phyloP scores from a whole-genome alignment of 2,113 vertebrate species.

The Accipiter cooperii region DNA sequence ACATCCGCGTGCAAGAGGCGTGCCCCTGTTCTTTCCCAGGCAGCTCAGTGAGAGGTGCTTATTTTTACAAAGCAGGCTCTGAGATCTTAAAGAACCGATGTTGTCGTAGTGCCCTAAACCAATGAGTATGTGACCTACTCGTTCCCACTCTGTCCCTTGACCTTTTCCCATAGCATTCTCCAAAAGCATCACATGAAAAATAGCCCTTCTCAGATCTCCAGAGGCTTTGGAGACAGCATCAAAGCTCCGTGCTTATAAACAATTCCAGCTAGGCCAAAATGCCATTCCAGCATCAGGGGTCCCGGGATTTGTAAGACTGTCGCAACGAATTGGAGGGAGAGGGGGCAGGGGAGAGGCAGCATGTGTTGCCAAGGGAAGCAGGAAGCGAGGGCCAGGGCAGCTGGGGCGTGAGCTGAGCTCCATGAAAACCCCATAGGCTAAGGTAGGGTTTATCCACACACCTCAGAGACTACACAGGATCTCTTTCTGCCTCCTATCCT shows the following conservation, averaged over 20 bases:
- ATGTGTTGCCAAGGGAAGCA: background rate
- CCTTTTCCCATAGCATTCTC: slow-evolving; percentile 66
- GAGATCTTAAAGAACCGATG: slow-evolving; percentile 28
- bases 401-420: background rate
- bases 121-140: slow-evolving; percentile 55
- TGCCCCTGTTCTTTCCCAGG: slow-evolving; percentile 37
- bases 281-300: slow-evolving; percentile 3
- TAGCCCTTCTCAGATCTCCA: slow-evolving; percentile 21
- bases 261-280: slow-evolving; percentile 31
- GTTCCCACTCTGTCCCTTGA: slow-evolving; percentile 49
- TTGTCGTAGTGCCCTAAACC: slow-evolving; percentile 43
- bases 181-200: slow-evolving; percentile 53
- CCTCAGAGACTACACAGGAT: background rate
- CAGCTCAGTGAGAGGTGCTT: slow-evolving; percentile 44
- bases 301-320: background rate
- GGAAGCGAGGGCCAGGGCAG: fast-evolving
- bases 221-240: slow-evolving; percentile 47
- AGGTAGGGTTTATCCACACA: background rate
- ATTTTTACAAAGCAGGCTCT: slow-evolving; percentile 51
- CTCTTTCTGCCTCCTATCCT: background rate
- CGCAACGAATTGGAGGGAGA: background rate
- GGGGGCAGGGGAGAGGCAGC: background rate
- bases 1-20: background rate
- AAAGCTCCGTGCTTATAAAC: slow-evolving; percentile 53
- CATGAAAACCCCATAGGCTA: background rate